Base-by-base conservation (phyloP, 1,140 invertebrate genomes). In the Aphidius ervi region DNA sequence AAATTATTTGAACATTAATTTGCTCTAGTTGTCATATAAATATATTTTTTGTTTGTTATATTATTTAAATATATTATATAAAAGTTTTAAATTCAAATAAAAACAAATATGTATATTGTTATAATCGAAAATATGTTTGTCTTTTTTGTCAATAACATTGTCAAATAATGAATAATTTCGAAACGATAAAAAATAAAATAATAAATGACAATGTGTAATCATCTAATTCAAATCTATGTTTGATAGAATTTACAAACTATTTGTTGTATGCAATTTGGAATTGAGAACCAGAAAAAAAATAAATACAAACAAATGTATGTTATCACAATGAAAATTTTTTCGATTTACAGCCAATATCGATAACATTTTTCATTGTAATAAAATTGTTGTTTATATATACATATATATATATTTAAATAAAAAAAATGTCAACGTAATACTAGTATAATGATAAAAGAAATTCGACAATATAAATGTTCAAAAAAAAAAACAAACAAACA, bases 331-430 rank as follows among this genome's bases (percentile, higher is more conserved):
- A 31, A 31, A 31, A 1, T 31, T 31, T 31, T 31, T 31, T 57
- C 56, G 46, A 48, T 57, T 40, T 39, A 57, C 46, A 57, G 56
- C 56, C 56, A 57, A 48, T 57, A 57, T 48, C 41, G 56, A 56
- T 56, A 20, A 42, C 8, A 31, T 4, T 31, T 45, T 41, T 56
- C 56, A 20, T 6, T 9, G 31, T 4, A 48, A 9, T 31, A 10
- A 45, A 6, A n/a, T 53, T 53, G 50, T 37, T 10, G 45, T 46
- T n/a, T n/a, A 41, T 16, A 16, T 16, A 16, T 16, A 16, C 16
- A 16, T 16, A 54, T 52, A 31, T 52, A 52, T 31, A 31, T 31
- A 31, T 31, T 31, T 31, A 31, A 31, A 31, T 31, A 3, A 31
- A 31, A 31, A 31, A 31, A 31, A 2, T 31, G 23, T 31, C 23